Percentiles rank a stretch among this genome's conserved stretches.
Conservation (phyloP, 2,888 invertebrate species). For the Pimpla rufipes region DNA sequence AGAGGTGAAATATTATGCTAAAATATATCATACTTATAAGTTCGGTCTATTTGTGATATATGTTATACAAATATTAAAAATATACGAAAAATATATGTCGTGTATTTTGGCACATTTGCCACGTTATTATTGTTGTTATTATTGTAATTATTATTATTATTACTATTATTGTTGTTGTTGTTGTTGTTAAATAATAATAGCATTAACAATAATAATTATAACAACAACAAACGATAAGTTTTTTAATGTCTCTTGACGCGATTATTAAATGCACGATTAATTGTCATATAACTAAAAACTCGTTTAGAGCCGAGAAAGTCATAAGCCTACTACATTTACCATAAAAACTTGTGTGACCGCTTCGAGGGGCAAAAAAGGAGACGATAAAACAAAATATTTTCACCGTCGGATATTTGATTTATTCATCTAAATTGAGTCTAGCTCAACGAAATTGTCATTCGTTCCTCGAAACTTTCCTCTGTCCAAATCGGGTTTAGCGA, state of each 20-base stretch:
- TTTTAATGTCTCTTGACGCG: too few relatives aligned
- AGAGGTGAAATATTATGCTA: too few relatives aligned
- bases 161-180: too few relatives aligned
- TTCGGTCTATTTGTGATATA: too few relatives aligned
- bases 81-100: not conserved
- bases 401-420: not conserved
- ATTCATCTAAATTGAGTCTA: not conserved
- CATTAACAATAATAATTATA: too few relatives aligned
- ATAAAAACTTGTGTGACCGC: not conserved
- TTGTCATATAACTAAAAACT: too few relatives aligned
- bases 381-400: not conserved
- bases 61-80: not conserved
- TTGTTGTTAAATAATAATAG: too few relatives aligned
- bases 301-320: not conserved
- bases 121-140: not conserved
- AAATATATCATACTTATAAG: too few relatives aligned
- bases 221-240: too few relatives aligned
- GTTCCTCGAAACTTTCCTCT: not conserved
- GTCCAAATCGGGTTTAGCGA: not conserved
- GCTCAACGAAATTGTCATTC: conserved; percentile 5
- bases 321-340: not conserved
- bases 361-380: not conserved
- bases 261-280: not conserved
- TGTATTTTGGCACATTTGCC: not conserved
- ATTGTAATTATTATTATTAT: too few relatives aligned